Evolutionary conservation across 2,888 invertebrate species (phyloP).

Genomic region (Trypoxylon attenuatum): DNA sequence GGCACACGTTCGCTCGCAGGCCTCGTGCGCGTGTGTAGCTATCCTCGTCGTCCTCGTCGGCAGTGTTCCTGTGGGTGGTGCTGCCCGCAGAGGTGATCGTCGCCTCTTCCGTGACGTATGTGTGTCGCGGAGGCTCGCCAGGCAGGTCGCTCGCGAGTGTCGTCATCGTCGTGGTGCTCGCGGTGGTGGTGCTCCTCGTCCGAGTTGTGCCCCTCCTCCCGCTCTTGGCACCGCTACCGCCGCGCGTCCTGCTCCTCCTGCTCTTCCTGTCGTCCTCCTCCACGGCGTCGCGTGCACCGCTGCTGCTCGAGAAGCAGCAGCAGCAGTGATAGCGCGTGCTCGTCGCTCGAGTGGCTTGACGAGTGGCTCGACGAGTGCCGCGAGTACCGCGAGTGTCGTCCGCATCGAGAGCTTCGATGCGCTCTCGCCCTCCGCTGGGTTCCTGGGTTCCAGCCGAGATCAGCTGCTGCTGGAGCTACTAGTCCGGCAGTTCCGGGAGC

Average conservation of each 20-base stretch:
- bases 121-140: conserved; percentile 67
- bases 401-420: conserved; percentile 49
- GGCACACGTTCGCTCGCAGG: no score
- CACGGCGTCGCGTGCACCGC: not conserved
- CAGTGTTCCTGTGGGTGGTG: conserved; percentile 37
- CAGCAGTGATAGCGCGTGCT: no score
- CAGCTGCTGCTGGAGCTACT: conserved; percentile 51
- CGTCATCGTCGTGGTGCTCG: conserved; percentile 34
- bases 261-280: conserved; percentile 8
- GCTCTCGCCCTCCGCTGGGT: conserved; percentile 47
- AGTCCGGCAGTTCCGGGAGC: conserved; percentile 48
- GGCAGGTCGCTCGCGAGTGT: conserved; percentile 53
- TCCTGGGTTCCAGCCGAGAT: conserved; percentile 47
- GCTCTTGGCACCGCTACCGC: conserved; percentile 24
- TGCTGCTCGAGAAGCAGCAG: no score
- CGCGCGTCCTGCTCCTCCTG: conserved; percentile 32
- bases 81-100: conserved; percentile 43
- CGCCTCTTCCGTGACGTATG: conserved; percentile 66
- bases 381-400: conserved; percentile 42
- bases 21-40: no score
- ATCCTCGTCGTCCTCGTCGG: conserved; percentile 14
- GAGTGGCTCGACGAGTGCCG: conserved; percentile 13
- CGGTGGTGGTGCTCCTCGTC: conserved; percentile 17
- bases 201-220: conserved; percentile 21
- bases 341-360: not conserved